These are phyloP conservation scores for Dromiciops gliroides DNA, from an alignment of 2,113 vertebrate species.

Conservation along the genomic window DNA sequence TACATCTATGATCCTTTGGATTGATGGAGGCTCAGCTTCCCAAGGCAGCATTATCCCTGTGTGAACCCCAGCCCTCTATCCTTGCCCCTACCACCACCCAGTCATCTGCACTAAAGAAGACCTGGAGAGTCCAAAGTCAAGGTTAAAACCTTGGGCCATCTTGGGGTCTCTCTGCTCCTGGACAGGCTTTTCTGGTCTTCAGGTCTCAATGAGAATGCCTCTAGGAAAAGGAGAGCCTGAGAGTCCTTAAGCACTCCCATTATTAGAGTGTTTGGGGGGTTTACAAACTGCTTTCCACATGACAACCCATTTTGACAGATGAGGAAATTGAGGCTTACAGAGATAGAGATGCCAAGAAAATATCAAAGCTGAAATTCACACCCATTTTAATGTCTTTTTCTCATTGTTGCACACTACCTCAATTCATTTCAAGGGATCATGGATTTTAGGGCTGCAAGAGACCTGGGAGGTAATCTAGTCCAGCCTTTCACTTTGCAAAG, in stretches of 20 bases:
- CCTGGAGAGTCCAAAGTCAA: not conserved
- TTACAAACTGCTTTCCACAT: not conserved
- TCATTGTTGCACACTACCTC: not conserved
- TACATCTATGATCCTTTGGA: not conserved
- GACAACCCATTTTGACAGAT: not conserved
- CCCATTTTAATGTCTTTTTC: not conserved
- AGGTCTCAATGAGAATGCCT: not conserved
- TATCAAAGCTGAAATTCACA: not conserved
- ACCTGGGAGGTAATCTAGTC: not conserved
- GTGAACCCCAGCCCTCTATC: not conserved
- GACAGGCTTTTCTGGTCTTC: not conserved
- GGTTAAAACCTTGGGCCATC: not conserved
- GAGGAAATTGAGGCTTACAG: not conserved
- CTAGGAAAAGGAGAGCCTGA: not conserved
- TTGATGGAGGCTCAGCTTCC: not conserved
- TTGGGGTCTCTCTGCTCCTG: not conserved
- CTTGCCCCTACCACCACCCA: not conserved
- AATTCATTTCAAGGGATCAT: not conserved
- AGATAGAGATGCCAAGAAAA: not conserved
- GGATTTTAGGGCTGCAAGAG: not conserved
- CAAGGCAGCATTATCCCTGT: not conserved
- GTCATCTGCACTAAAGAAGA: not conserved
- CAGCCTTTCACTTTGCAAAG: not conserved
- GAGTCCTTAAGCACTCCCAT: not conserved
- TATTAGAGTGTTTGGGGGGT: not conserved